Evolutionary conservation across 2,797 vertebrate genomes (phyloP).

Genomic region (Sphenopsis melanotis): DNA sequence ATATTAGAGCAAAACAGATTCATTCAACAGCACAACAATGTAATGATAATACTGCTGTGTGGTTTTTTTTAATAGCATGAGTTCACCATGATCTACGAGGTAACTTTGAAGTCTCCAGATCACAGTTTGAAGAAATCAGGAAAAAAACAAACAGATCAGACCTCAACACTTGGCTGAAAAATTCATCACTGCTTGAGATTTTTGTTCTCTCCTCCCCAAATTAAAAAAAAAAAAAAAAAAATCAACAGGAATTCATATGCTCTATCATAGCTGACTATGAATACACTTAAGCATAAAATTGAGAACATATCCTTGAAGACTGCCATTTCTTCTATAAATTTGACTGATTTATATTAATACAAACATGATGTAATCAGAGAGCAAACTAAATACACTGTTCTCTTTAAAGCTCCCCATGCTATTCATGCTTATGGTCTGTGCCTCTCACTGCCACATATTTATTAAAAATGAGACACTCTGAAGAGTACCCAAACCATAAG

Average conservation of each 20-base stretch:
- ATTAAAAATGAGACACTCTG: background rate
- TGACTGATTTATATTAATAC: background rate
- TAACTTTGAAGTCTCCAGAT: background rate
- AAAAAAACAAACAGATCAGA: background rate
- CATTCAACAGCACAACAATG: background rate
- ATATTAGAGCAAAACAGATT: background rate
- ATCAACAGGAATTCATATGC: background rate
- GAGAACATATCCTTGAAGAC: background rate
- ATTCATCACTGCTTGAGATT: fast-evolving
- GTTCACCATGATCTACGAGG: fast-evolving
- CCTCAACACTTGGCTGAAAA: background rate
- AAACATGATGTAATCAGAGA: background rate
- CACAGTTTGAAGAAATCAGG: background rate
- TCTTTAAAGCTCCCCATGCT: background rate
- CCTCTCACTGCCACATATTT: background rate
- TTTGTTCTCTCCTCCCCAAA: background rate
- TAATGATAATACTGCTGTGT: fast-evolving
- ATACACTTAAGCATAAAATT: background rate
- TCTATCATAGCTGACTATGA: background rate
- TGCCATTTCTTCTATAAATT: background rate
- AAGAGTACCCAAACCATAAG: background rate
- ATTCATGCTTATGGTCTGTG: background rate
- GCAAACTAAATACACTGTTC: fast-evolving
- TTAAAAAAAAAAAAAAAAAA: background rate
- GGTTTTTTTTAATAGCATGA: background rate